Evolutionary conservation across 1,140 invertebrate species (phyloP), one percentile per base, ranked within the genome.

Genomic region (Steinernema khuongi): DNA sequence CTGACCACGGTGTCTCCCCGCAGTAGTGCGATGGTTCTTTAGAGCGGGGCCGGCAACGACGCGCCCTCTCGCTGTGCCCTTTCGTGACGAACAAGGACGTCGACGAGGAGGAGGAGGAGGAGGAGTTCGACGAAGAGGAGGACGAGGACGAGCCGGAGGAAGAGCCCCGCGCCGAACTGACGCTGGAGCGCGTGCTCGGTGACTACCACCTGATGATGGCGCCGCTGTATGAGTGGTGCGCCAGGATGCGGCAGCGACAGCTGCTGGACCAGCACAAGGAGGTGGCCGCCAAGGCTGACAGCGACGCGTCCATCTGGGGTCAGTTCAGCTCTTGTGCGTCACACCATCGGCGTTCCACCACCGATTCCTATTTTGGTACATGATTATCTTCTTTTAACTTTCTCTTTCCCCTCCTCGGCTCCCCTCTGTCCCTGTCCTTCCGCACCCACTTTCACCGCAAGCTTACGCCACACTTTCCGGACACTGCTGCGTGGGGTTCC

Each of bases 141-240:
- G 68, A 60, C 4, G 50, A 17, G 50, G 50, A 60, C 7, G 11
- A 60, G 11, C 50, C 50, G 50, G 19, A 7, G 50, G 7, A 7
- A 60, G 19, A 74, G 29, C 66, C 72, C 18, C 72, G 68, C 19
- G 71, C 79, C 1, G 75, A 84, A 29, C 43, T 73, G 11, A 77
- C 81, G 44, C 79, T 76, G 17, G 50, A 73, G 28, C 70, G 79
- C 1, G 66, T 82, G 41, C 31, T 80, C n/a, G 82, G 81, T 43
- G 80, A 83, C 74, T 83, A 85, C 68, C 70, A 69, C 1, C 71
- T 79, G 19, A 81, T 84, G 82, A 80, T 85, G 70, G 82, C 82
- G 26, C 82, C 82, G 1, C 68, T 84, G 36, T 77, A 83, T 30
- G 78, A 85, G 60, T 83, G 82, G 82, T 73, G 74, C 31, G 80